phyloP scores from a whole-genome alignment of 2,113 vertebrate genomes.

The Planiliza haematocheilus region DNA sequence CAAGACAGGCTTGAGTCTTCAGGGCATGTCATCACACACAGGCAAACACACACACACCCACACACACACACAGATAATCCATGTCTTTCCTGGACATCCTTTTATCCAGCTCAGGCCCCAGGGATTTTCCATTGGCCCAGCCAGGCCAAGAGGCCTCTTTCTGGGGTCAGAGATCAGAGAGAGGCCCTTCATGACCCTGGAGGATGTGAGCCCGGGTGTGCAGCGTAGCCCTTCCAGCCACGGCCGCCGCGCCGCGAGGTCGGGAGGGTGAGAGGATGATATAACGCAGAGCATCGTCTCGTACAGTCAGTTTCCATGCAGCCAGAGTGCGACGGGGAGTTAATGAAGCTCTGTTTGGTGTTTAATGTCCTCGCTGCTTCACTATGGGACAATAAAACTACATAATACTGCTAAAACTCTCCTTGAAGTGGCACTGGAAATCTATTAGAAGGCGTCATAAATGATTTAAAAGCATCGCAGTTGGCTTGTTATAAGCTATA shows the following conservation, averaged over 20 bases:
- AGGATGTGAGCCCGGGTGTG: constrained; percentile 38
- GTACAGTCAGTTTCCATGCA: constrained; percentile 6
- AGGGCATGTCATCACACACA: constrained; percentile 35
- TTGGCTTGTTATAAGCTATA: constrained; percentile 12
- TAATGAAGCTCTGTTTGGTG: not conserved
- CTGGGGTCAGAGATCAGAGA: constrained; percentile 74
- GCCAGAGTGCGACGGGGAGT: not conserved
- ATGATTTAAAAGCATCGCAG: constrained; percentile 23
- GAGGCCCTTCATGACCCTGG: constrained; percentile 67
- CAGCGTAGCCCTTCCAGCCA: constrained; percentile 27
- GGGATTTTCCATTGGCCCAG: constrained; percentile 67
- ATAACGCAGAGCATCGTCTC: constrained; percentile 37
- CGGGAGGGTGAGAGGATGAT: constrained; percentile 40
- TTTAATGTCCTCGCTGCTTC: constrained; percentile 4
- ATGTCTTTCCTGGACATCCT: constrained; percentile 73
- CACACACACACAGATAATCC: constrained; percentile 59
- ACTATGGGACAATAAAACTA: not conserved
- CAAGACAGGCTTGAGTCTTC: constrained; percentile 48
- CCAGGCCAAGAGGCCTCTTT: constrained; percentile 66
- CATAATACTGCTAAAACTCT: constrained; percentile 7
- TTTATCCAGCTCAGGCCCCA: constrained; percentile 73
- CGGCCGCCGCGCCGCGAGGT: constrained; percentile 39
- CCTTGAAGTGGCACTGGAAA: constrained; percentile 10
- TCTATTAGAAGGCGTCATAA: constrained; percentile 17
- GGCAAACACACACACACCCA: constrained; percentile 2